Evolutionary conservation across 2,888 invertebrate genomes (phyloP).

Genomic region (Cryptocheilus praepositus): DNA sequence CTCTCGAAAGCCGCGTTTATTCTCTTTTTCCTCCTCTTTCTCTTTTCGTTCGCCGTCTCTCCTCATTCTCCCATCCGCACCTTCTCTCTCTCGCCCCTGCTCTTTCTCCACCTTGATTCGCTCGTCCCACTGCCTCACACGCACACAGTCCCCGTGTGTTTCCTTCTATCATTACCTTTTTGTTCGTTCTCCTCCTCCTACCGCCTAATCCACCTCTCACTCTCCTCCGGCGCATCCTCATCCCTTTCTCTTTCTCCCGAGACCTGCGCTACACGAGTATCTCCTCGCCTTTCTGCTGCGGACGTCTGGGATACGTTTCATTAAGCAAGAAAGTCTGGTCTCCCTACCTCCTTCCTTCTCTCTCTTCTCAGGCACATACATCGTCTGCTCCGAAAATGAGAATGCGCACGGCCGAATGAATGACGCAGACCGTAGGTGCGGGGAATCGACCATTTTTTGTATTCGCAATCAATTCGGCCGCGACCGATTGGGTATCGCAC

Average conservation of each 20-base stretch:
- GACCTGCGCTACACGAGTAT: constrained; percentile 24
- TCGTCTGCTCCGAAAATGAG: neutral
- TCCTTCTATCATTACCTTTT: constrained; percentile 17
- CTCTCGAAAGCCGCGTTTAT: constrained; percentile 2
- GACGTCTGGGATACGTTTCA: constrained; percentile 16
- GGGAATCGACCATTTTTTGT: constrained; percentile 1
- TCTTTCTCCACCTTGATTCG: too few species aligned
- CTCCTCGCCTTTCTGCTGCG: constrained; percentile 29
- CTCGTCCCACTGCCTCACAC: too few species aligned
- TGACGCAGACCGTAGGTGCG: neutral
- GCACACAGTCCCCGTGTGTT: constrained; percentile 7
- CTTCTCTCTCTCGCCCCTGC: neutral
- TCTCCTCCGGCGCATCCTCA: constrained; percentile 4
- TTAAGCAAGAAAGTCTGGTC: constrained; percentile 16
- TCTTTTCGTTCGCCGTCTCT: constrained; percentile 10
- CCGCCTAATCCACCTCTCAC: too few species aligned
- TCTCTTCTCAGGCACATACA: constrained; percentile 1
- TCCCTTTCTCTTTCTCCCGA: constrained; percentile 21
- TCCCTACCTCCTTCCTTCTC: neutral
- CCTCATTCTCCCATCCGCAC: neutral
- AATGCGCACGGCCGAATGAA: too few species aligned
- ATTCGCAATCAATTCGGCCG: constrained; percentile 7
- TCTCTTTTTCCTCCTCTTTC: constrained; percentile 8
- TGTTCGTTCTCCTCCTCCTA: constrained; percentile 12
- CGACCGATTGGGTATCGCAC: too few species aligned